phyloP scores from a whole-genome alignment of 1,140 invertebrate species.

The Marisa cornuarietis region DNA sequence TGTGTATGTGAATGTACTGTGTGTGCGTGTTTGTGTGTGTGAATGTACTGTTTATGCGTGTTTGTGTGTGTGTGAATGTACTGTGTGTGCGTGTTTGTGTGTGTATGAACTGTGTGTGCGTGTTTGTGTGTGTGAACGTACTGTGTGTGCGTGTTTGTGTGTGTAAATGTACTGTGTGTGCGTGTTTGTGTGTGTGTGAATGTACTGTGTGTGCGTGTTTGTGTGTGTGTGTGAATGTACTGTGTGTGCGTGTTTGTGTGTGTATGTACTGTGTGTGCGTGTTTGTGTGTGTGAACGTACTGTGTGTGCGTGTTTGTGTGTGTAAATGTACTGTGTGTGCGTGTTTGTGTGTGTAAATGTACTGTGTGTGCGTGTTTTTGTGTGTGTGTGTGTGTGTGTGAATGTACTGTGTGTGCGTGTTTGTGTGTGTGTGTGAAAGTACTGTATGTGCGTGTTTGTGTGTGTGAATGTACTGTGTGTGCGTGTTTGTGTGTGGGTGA shows the following conservation, averaged over 20 bases:
- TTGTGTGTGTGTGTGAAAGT: constrained; percentile 9
- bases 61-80: constrained; percentile 3
- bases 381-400: constrained; percentile 11
- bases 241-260: too few species aligned
- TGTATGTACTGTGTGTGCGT: background rate
- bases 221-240: constrained; percentile 12
- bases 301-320: constrained; percentile 5
- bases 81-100: constrained; percentile 8
- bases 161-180: constrained; percentile 1
- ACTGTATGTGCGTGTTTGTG: too few species aligned
- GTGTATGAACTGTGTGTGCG: constrained; percentile 2
- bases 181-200: constrained; percentile 4
- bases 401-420: too few species aligned
- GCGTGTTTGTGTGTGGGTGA: constrained; percentile 5
- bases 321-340: background rate
- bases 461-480: constrained; percentile 3
- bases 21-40: constrained; percentile 4
- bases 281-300: constrained; percentile 9
- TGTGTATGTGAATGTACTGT: constrained; percentile 11
- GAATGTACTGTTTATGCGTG: too few species aligned
- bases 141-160: constrained; percentile 8
- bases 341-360: constrained; percentile 5
- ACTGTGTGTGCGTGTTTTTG: constrained; percentile 1
- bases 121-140: constrained; percentile 3
- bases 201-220: too few species aligned